A percentile compares a stretch with the other conserved stretches of the same genome.
Evolutionary conservation across 2,113 vertebrate genomes (phyloP).

Genomic region (Tretioscincus oriximinensis): DNA sequence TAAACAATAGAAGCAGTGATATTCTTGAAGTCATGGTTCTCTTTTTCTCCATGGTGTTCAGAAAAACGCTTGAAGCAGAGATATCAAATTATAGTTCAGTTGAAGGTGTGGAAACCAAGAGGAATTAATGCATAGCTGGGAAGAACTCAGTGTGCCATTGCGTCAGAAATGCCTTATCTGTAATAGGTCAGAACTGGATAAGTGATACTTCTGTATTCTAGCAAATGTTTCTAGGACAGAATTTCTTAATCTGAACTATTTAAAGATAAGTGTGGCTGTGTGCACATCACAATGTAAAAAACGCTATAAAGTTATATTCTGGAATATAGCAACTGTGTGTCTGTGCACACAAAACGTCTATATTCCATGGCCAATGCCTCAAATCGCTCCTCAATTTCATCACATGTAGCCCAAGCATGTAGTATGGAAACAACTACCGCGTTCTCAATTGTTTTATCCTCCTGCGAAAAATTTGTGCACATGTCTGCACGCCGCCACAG

Average conservation of each 20-base stretch:
- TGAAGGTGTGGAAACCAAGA: background rate
- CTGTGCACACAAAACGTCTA: too few relatives aligned
- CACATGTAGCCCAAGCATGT: too few relatives aligned
- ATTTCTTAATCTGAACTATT: background rate
- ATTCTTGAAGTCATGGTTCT: background rate
- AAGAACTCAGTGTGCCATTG: background rate
- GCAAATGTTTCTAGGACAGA: background rate
- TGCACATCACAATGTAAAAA: too few relatives aligned
- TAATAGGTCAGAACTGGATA: background rate
- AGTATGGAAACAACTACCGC: too few relatives aligned
- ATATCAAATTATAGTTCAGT: background rate
- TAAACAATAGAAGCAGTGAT: background rate
- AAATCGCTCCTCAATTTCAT: too few relatives aligned
- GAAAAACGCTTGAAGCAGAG: background rate
- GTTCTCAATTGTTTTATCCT: too few relatives aligned
- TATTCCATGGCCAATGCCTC: too few relatives aligned
- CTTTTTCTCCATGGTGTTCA: conserved; percentile 18
- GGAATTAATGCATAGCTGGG: background rate
- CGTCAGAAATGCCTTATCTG: background rate
- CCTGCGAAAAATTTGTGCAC: too few relatives aligned
- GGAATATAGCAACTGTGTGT: too few relatives aligned
- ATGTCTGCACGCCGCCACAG: too few relatives aligned
- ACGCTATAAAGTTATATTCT: too few relatives aligned
- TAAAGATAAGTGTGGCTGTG: too few relatives aligned
- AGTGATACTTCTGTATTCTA: background rate